Evolutionary conservation across 2,113 vertebrate species (phyloP).

Genomic region (Cinclus cinclus): DNA sequence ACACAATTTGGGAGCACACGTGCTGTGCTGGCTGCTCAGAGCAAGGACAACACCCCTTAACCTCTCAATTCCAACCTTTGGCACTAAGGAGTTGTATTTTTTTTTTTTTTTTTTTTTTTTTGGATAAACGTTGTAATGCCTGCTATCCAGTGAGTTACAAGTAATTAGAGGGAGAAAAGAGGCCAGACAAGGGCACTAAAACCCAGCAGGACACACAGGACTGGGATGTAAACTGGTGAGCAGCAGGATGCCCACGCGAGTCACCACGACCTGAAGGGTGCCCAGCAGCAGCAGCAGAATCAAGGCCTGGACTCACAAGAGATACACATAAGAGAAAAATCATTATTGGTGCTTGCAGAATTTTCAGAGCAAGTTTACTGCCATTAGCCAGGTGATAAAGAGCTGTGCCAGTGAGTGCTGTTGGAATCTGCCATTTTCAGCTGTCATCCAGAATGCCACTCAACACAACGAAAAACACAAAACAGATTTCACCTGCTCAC

Average conservation of each 20-base stretch:
- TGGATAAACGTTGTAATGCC: background rate
- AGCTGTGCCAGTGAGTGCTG: background rate
- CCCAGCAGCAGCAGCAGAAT: background rate
- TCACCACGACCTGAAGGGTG: background rate
- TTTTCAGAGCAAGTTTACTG: background rate
- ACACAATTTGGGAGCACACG: rapidly evolving
- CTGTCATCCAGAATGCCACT: background rate
- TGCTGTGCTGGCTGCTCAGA: background rate
- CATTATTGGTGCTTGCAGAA: background rate
- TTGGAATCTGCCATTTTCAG: background rate
- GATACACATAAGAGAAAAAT: background rate
- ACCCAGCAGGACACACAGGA: background rate
- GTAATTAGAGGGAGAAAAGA: background rate
- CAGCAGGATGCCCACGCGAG: background rate
- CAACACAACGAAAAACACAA: background rate
- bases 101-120: background rate
- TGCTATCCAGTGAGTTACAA: background rate
- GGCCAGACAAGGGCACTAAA: background rate
- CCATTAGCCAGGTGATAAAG: background rate
- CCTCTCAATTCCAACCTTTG: background rate
- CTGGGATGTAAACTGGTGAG: background rate
- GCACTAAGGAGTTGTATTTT: background rate
- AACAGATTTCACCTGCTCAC: background rate
- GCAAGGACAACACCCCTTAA: background rate
- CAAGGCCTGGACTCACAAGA: background rate